These are phyloP conservation scores for Sandelia bainsii DNA, from an alignment of 2,797 vertebrate genomes.

Conservation along the genomic window DNA sequence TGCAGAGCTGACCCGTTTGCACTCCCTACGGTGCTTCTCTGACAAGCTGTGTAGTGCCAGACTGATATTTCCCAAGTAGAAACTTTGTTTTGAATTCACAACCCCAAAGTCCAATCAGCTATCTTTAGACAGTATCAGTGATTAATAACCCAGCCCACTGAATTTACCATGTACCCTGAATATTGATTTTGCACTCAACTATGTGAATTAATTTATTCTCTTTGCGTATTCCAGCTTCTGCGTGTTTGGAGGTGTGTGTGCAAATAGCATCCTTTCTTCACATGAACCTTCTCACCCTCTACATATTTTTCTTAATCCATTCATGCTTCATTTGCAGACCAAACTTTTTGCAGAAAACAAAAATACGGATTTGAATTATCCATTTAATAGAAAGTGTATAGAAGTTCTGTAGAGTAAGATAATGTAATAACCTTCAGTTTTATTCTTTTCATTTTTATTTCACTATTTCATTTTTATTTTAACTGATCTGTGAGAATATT, in stretches of 20 bases:
- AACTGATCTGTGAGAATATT: neutral
- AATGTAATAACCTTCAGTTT: no score
- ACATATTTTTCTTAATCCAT: neutral
- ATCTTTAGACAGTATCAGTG: slow-evolving; percentile 45
- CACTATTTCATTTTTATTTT: no score
- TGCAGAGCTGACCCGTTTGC: slow-evolving; percentile 7
- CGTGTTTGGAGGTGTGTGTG: neutral
- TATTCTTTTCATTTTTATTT: no score
- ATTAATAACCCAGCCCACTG: slow-evolving; percentile 42
- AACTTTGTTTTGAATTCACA: no score
- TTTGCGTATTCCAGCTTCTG: slow-evolving; percentile 2
- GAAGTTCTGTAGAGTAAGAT: no score
- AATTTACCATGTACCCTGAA: slow-evolving; percentile 44
- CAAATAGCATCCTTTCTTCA: slow-evolving; percentile 6
- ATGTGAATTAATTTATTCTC: slow-evolving; percentile 34
- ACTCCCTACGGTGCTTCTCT: slow-evolving; percentile 18
- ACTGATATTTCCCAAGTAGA: no score
- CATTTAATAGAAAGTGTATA: no score
- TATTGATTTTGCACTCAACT: slow-evolving; percentile 41
- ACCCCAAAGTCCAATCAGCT: slow-evolving; percentile 28
- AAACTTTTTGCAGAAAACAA: no score
- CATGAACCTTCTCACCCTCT: neutral
- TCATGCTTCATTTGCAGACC: no score
- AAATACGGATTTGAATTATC: no score
- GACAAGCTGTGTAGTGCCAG: slow-evolving; percentile 11